Conservation (phyloP, 1,140 invertebrate genomes). For the Magallana angulata region DNA sequence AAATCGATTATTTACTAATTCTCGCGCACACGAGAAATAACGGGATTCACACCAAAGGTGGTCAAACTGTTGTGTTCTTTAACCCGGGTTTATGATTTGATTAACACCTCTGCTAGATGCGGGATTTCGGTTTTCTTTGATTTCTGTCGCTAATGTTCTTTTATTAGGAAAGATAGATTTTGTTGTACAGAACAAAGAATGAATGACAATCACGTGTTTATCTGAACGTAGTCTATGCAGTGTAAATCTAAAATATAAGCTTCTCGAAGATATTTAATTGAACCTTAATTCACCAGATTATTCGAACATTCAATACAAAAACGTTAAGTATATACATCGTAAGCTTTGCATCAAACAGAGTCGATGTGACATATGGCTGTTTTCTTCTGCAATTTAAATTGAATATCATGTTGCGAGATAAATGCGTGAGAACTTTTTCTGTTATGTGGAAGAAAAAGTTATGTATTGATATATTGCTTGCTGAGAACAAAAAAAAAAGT, state of each 20-base stretch:
- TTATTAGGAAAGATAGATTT: no score
- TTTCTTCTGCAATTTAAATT: slow-evolving; percentile 8
- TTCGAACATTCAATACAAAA: no score
- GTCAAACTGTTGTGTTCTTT: background rate
- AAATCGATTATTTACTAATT: slow-evolving; percentile 35
- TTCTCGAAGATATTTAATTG: no score
- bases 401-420: slow-evolving; percentile 10
- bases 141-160: background rate
- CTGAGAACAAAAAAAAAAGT: background rate
- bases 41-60: background rate
- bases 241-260: no score
- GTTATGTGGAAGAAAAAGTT: background rate
- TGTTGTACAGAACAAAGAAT: no score
- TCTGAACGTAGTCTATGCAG: no score
- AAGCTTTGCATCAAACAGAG: slow-evolving; percentile 3
- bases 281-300: no score
- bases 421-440: slow-evolving; percentile 25
- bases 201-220: no score
- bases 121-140: background rate
- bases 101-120: background rate
- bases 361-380: background rate
- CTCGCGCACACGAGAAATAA: slow-evolving; percentile 30
- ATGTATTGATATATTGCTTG: background rate
- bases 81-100: slow-evolving; percentile 18
- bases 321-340: background rate